Conservation (phyloP, 2,888 invertebrate genomes). For the Invenusta paracnida region DNA sequence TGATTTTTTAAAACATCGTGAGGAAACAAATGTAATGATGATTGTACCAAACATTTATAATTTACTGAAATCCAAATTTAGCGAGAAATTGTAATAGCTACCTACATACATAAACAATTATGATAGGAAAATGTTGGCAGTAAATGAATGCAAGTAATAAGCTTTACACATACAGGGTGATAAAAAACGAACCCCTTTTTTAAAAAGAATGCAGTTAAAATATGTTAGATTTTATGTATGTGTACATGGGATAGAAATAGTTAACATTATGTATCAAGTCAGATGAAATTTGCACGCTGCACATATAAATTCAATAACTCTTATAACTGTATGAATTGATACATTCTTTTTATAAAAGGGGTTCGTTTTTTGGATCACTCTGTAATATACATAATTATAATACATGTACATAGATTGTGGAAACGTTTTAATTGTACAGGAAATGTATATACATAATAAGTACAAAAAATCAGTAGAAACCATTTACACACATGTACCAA, state of each 20-base stretch:
- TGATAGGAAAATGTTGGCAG: background rate
- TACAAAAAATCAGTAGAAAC: background rate
- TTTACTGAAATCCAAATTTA: background rate
- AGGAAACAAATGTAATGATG: background rate
- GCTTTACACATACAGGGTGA: too few species aligned
- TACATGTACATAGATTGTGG: background rate
- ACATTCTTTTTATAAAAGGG: too few species aligned
- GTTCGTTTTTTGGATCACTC: too few species aligned
- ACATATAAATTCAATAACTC: too few species aligned
- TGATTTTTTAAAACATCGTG: constrained; percentile 11
- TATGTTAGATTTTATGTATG: too few species aligned
- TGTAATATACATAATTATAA: background rate
- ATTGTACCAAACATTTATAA: background rate
- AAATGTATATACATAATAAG: background rate
- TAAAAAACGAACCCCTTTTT: too few species aligned
- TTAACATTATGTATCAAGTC: too few species aligned
- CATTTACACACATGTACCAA: background rate
- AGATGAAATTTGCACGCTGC: too few species aligned
- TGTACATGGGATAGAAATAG: too few species aligned
- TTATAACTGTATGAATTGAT: too few species aligned
- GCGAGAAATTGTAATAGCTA: background rate
- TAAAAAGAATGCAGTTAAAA: too few species aligned
- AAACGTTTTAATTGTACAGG: background rate
- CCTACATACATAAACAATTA: background rate
- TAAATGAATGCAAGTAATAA: background rate